A percentile compares a stretch with the other conserved stretches of the same genome.
phyloP scores from a whole-genome alignment of 1,140 invertebrate species.

The Muscidifurax raptorellus region DNA sequence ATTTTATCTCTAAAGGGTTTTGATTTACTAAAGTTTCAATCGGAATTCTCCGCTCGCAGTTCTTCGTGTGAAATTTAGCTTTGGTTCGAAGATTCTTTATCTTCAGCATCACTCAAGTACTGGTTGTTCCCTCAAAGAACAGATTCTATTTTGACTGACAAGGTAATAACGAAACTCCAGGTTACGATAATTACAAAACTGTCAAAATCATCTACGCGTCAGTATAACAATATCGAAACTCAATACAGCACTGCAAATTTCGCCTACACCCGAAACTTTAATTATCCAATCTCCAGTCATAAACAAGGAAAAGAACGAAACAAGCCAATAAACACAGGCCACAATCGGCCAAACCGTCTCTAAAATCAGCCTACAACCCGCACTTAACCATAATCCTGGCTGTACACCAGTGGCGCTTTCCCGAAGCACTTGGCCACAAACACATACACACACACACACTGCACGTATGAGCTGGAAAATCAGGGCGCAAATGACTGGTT shows the following conservation, averaged over 20 bases:
- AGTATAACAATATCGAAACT: not conserved
- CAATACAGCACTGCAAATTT: too few species aligned
- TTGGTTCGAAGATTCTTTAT: not conserved
- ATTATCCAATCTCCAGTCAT: not conserved
- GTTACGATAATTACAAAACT: too few species aligned
- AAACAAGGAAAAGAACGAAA: not conserved
- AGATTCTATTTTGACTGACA: not conserved
- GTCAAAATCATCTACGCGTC: too few species aligned
- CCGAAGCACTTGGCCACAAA: constrained; percentile 17
- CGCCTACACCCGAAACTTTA: not conserved
- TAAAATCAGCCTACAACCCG: not conserved
- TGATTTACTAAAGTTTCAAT: not conserved
- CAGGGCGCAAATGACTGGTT: constrained; percentile 27
- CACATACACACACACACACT: not conserved
- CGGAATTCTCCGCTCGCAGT: not conserved
- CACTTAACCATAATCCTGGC: constrained; percentile 3
- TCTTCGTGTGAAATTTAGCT: not conserved
- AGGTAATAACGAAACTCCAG: not conserved
- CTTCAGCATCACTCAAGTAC: not conserved
- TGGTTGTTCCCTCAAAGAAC: not conserved
- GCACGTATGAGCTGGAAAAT: constrained; percentile 39
- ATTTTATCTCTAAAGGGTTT: too few species aligned
- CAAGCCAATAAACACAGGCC: not conserved
- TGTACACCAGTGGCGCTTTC: not conserved
- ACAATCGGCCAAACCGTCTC: not conserved